Evolutionary conservation across 1,140 invertebrate genomes (phyloP).

Genomic region (Caerostris extrusa): DNA sequence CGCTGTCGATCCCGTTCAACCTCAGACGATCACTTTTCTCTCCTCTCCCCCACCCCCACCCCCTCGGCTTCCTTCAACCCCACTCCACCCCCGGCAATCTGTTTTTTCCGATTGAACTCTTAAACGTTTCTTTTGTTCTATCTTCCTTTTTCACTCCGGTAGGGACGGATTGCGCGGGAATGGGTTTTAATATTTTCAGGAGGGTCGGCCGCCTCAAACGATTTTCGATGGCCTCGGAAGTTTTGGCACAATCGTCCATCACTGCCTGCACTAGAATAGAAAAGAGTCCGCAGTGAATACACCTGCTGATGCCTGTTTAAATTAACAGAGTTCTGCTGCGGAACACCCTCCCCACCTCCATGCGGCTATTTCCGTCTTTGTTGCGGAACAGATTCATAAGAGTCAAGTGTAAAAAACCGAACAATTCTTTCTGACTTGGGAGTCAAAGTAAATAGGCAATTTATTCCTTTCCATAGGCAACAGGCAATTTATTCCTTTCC

Average conservation of each 20-base stretch:
- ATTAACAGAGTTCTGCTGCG: not conserved
- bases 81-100: not conserved
- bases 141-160: not conserved
- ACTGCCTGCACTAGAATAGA: constrained; percentile 4
- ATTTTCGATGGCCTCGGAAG: constrained; percentile 15
- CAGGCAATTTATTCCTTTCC: too few species aligned
- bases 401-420: not conserved
- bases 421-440: too few species aligned
- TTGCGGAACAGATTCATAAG: not conserved
- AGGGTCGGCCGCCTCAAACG: not conserved
- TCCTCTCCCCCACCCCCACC: not conserved
- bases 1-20: constrained; percentile 10
- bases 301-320: constrained; percentile 15
- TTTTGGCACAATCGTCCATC: not conserved
- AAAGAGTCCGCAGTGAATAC: not conserved
- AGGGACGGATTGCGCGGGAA: not conserved
- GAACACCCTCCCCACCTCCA: not conserved
- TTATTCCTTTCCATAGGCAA: too few species aligned
- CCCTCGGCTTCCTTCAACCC: too few species aligned
- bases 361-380: not conserved
- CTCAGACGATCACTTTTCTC: not conserved
- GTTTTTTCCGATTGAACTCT: not conserved
- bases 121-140: constrained; percentile 10
- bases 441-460: too few species aligned
- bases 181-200: constrained; percentile 31